Evolutionary conservation across 2,797 vertebrate species (phyloP).

Genomic region (Urosaurus nigricauda): DNA sequence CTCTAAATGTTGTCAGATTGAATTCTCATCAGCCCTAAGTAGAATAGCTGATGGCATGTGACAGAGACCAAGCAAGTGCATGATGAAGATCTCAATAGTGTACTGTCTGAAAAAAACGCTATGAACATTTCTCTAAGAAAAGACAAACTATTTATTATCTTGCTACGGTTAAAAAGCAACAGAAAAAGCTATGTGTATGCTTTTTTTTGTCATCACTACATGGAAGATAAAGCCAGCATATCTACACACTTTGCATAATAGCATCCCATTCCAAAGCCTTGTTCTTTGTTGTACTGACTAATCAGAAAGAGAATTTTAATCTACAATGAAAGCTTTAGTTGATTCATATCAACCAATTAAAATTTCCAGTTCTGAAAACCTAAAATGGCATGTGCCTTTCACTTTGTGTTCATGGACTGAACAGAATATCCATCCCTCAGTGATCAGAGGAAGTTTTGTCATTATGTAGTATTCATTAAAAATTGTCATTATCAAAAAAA

Average conservation of each 20-base stretch:
- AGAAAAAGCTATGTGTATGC: neutral
- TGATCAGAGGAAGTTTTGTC: neutral
- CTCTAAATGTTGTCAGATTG: neutral
- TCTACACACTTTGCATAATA: neutral
- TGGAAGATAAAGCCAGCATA: neutral
- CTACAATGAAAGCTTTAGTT: slow-evolving; percentile 5
- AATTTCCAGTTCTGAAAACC: neutral
- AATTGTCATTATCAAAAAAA: neutral
- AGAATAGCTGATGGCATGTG: neutral
- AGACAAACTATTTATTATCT: neutral
- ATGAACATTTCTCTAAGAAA: neutral
- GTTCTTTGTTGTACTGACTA: neutral
- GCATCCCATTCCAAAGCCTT: neutral
- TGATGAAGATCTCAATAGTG: neutral
- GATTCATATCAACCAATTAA: neutral
- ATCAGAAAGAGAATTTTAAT: neutral
- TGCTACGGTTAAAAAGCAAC: neutral
- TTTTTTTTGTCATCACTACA: neutral
- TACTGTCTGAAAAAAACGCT: neutral
- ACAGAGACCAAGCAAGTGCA: neutral
- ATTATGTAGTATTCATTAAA: neutral
- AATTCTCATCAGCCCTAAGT: neutral
- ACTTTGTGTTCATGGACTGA: neutral
- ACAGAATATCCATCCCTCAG: neutral
- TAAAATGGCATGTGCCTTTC: neutral